Evolutionary conservation across 2,888 invertebrate species (phyloP), one percentile per base, ranked within the genome.

Genomic region (Deilephila elpenor): DNA sequence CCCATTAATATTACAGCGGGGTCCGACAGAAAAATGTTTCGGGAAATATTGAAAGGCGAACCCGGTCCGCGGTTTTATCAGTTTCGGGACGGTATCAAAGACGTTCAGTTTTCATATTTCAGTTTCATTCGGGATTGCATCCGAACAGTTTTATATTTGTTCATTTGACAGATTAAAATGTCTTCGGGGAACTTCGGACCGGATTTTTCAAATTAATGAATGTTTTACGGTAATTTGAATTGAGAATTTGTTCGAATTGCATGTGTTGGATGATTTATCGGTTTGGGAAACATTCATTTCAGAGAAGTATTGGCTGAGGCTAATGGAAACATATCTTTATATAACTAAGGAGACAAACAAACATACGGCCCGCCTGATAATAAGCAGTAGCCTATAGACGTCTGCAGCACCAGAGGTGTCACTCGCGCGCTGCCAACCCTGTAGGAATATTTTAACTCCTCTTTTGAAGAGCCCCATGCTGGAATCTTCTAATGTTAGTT

Each of bases 1-100:
- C 77, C 83, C 80, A 88, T 88, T 87, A 87, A 86, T 89, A 86
- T 83, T 79, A 79, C 76, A 78, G 74, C 77, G 76, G 77, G 83
- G 67, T 51, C 80, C 75, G 75, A 77, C 79, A 78, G 79, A 79
- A 86, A 56, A 85, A 88, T 86, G 84, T 88, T 84, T 86, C 82
- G 81, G 67, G 81, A 84, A 85, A 87, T 87, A 89, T 88, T 84
- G 83, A 79, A 83, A 81, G 78, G 77, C 80, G 78, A 81, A 79
- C 78, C 79, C 56, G n/a, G 6, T 7, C 79, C 81, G 86, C 81
- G 82, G 82, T 81, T 80, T 78, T 78, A 82, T 84, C 82, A 83
- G 78, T 76, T 56, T 56, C 56, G 61, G 76, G 76, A 74, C 70
- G 70, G 79, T 80, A 82, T 83, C 82, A 87, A 84, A 88, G 82